phyloP scores from a whole-genome alignment of 53 echinoderm and acorn worm species.

The Holothuria scabra region DNA sequence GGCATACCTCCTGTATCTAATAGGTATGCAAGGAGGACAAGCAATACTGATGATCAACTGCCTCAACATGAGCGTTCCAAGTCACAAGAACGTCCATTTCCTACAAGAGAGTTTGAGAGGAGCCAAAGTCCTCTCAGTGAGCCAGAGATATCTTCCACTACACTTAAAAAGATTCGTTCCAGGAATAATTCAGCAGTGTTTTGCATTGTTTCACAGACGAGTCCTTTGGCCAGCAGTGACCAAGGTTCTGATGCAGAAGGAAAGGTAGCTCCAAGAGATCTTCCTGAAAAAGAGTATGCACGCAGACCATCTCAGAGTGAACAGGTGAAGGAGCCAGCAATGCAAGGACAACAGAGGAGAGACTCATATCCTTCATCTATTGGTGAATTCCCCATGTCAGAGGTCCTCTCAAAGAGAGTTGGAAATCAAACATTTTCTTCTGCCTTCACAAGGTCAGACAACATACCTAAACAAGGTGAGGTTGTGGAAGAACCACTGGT shows the following conservation, averaged over 20 bases:
- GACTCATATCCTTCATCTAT: slow-evolving; percentile 59
- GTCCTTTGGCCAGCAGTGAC: slow-evolving; percentile 15
- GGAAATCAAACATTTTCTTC: neutral
- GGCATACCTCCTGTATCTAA: neutral
- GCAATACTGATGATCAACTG: neutral
- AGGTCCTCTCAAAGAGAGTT: slow-evolving; percentile 27
- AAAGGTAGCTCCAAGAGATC: slow-evolving; percentile 16
- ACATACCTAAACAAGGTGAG: slow-evolving; percentile 5
- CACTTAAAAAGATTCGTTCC: slow-evolving; percentile 51
- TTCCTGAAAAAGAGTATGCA: slow-evolving; percentile 5
- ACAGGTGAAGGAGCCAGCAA: slow-evolving; percentile 39
- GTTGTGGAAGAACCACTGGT: slow-evolving; percentile 49
- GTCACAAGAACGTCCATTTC: slow-evolving; percentile 36
- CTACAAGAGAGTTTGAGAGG: slow-evolving; percentile 31
- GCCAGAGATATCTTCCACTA: slow-evolving; percentile 27
- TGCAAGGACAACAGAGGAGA: slow-evolving; percentile 39
- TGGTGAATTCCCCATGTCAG: slow-evolving; percentile 60
- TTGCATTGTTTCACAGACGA: slow-evolving; percentile 60
- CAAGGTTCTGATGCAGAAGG: slow-evolving; percentile 25
- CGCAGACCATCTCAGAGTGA: neutral
- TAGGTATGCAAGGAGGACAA: slow-evolving; percentile 24
- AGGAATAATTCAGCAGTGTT: slow-evolving; percentile 59
- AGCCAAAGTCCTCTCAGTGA: slow-evolving; percentile 47
- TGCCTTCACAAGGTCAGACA: neutral
- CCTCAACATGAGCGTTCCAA: neutral